Percentiles rank a stretch among this genome's conserved stretches.
Conservation (phyloP, 2,888 invertebrate genomes). For the Myathropa florea region DNA sequence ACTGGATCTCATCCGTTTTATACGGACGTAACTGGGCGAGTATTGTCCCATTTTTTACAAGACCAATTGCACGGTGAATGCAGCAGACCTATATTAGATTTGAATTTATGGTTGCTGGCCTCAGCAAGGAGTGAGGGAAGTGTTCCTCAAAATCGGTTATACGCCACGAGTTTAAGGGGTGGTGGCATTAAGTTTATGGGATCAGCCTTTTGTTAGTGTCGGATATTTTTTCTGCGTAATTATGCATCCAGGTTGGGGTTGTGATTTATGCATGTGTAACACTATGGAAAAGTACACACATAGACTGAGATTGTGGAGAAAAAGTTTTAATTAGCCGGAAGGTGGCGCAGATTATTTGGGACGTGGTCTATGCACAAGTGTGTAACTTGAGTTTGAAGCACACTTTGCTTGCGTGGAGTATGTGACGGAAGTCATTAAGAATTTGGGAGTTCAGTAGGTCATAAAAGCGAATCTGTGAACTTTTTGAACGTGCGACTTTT, state of each 20-base stretch:
- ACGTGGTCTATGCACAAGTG: background rate
- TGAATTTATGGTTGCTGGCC: conserved; percentile 53
- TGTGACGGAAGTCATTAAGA: too few species aligned
- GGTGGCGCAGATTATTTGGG: background rate
- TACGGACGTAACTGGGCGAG: background rate
- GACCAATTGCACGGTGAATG: too few species aligned
- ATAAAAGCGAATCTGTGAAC: too few species aligned
- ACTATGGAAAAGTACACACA: background rate
- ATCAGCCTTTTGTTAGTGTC: background rate
- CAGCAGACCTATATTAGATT: conserved; percentile 39
- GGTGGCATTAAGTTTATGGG: conserved; percentile 6
- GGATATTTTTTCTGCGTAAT: conserved; percentile 3
- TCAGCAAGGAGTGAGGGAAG: background rate
- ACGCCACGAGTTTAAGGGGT: conserved; percentile 19
- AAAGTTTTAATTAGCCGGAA: background rate
- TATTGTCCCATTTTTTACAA: background rate
- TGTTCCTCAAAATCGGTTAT: background rate
- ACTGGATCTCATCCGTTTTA: background rate
- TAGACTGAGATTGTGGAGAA: background rate
- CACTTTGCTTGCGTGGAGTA: background rate
- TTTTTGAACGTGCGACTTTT: too few species aligned
- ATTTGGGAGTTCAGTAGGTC: too few species aligned
- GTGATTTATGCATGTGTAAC: conserved; percentile 21
- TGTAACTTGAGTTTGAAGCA: background rate
- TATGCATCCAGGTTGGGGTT: background rate